A percentile compares a stretch with the other conserved stretches of the same genome.
These are phyloP conservation scores for Salpingus planirostris DNA, from an alignment of 2,888 invertebrate species.

Conservation along the genomic window DNA sequence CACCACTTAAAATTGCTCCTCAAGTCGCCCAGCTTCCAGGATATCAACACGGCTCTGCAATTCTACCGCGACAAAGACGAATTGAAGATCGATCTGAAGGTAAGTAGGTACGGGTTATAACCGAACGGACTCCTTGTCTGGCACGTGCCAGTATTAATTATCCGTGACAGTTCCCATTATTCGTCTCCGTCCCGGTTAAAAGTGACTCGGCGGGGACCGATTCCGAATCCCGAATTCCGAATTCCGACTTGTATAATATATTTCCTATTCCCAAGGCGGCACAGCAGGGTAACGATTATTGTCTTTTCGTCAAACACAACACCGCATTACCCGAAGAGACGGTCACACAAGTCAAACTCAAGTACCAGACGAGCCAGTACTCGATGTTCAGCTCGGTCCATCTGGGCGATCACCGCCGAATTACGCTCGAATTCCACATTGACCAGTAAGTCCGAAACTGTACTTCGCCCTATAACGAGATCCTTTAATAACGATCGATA, in stretches of 20 bases:
- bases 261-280: no score
- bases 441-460: slow-evolving; percentile 54
- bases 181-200: no score
- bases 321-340: slow-evolving; percentile 51
- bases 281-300: slow-evolving; percentile 58
- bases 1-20: slow-evolving; percentile 57
- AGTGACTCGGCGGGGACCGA: no score
- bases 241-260: no score
- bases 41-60: slow-evolving; percentile 53
- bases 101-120: no score
- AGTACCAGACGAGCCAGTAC: slow-evolving; percentile 59
- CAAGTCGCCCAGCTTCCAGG: slow-evolving; percentile 64
- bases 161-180: slow-evolving; percentile 35
- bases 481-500: slow-evolving; percentile 9
- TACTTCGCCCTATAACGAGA: no score
- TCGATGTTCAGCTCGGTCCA: slow-evolving; percentile 57
- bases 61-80: slow-evolving; percentile 61
- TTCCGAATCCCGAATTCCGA: no score
- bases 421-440: slow-evolving; percentile 64
- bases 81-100: slow-evolving; percentile 58
- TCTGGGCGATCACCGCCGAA: slow-evolving; percentile 54
- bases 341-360: slow-evolving; percentile 56
- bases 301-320: slow-evolving; percentile 55
- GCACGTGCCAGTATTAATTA: slow-evolving; percentile 37
- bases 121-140: no score